Base-by-base conservation (phyloP, 1,140 invertebrate species). In the Antheraea mylitta region DNA sequence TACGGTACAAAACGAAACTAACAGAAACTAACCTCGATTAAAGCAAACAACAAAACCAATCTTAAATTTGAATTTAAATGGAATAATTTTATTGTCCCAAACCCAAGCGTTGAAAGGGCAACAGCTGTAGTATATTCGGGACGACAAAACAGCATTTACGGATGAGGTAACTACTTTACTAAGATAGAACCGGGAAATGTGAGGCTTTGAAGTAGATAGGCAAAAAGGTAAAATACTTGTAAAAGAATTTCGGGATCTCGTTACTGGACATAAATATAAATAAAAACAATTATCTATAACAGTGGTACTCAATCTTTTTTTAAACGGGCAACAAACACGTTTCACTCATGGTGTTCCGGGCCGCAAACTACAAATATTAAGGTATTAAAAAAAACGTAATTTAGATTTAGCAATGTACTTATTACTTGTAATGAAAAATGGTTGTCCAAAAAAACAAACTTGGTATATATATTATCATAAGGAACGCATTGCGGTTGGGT, bases 61-160 rank as follows among this genome's bases (percentile, higher is more conserved):
- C 37, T 69, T 63, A 58, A 72, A 71, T 66, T 72, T 72, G 66
- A 22, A 72, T 69, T 66, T 64, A 69, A 69, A 72, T 72, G 59
- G 68, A 64, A 69, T 72, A 71, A 69, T 72, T 69, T 72, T 72
- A 69, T 72, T 69, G 66, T 69, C 66, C 53, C 62, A 13, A 30
- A 58, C 42, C 70, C 63, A 7, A 58, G 45, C 48, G 58, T 7
- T 66, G 37, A 71, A 72, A 72, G 67, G 71, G 58, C 37, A 69
- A 64, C 65, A 59, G 42, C 60, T 30, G 60, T 61, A 53, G 45
- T 53, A 62, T 62, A 19, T 66, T 63, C 36, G 60, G 45, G 48
- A 22, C 42, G 67, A 48, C 66, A 70, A 68, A 64, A 62, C 60
- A 36, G 30, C 61, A n/a, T 64, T 37, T 69, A 66, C 42, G 65